Evolutionary conservation across 2,113 vertebrate species (phyloP).

Genomic region (Cryptomyrus ogoouensis): DNA sequence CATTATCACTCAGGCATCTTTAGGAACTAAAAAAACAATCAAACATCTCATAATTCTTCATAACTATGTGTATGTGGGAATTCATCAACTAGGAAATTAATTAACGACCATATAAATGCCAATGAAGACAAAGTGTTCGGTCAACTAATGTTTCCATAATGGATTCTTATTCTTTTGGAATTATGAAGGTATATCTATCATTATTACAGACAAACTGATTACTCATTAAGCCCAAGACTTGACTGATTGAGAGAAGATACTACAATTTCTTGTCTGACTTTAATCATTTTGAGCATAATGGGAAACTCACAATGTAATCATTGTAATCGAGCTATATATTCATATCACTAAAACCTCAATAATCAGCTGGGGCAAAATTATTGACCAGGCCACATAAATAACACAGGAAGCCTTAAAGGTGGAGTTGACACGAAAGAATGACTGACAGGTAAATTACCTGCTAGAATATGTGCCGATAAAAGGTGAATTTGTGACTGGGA

Average conservation of each 20-base stretch:
- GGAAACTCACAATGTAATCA: background rate
- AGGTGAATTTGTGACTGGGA: background rate
- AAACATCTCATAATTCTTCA: background rate
- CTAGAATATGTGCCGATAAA: background rate
- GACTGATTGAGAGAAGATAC: background rate
- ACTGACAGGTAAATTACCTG: background rate
- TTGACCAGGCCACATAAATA: background rate
- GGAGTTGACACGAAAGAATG: background rate
- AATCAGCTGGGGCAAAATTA: background rate
- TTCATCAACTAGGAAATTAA: conserved; percentile 16
- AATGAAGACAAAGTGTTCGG: background rate
- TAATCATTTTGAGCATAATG: background rate
- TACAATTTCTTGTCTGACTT: background rate
- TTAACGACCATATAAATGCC: background rate
- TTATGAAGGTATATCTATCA: conserved; percentile 5
- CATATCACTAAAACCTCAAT: background rate
- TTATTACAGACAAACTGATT: conserved; percentile 2
- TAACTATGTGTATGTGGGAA: background rate
- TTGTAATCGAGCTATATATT: background rate
- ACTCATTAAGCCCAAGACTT: background rate
- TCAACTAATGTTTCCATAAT: conserved; percentile 15
- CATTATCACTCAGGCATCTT: background rate
- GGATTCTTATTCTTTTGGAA: background rate
- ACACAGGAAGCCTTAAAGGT: background rate
- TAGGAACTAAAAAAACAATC: conserved; percentile 6